Conservation (phyloP, 2,113 vertebrate species). For the Calidris pugnax region DNA sequence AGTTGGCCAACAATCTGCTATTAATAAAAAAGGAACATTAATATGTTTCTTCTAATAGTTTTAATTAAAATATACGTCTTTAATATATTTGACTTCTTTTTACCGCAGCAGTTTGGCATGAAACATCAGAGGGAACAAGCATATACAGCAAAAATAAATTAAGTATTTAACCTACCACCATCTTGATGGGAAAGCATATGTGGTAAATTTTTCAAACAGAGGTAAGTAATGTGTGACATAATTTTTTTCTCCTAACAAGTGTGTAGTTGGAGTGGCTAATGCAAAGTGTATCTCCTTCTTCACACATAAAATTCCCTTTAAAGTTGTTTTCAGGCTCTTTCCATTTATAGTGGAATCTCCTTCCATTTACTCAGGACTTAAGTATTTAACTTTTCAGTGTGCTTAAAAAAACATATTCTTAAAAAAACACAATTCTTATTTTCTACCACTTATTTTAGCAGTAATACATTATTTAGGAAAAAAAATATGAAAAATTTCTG, state of each 20-base stretch:
- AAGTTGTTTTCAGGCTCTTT: background rate
- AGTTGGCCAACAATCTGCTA: constrained; percentile 46
- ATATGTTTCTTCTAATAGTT: constrained; percentile 56
- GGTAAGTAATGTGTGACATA: background rate
- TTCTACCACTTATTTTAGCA: background rate
- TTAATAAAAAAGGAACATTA: constrained; percentile 47
- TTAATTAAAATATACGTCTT: constrained; percentile 61
- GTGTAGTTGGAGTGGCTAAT: background rate
- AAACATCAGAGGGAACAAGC: constrained; percentile 11
- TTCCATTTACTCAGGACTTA: background rate
- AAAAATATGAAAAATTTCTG: background rate
- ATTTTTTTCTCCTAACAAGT: background rate
- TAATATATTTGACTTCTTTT: constrained; percentile 35
- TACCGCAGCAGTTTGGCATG: constrained; percentile 51
- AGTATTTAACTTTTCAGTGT: background rate
- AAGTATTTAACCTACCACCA: constrained; percentile 15
- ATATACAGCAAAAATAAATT: constrained; percentile 39
- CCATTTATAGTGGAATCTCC: background rate
- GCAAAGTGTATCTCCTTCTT: background rate
- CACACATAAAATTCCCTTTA: background rate
- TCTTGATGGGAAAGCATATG: constrained; percentile 29
- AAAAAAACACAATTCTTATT: background rate
- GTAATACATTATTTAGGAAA: background rate
- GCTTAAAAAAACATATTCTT: background rate
- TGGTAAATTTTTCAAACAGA: constrained; percentile 29